These are phyloP conservation scores for Hirtodrosophila confusa DNA, from an alignment of 2,888 invertebrate genomes.

Conservation along the genomic window DNA sequence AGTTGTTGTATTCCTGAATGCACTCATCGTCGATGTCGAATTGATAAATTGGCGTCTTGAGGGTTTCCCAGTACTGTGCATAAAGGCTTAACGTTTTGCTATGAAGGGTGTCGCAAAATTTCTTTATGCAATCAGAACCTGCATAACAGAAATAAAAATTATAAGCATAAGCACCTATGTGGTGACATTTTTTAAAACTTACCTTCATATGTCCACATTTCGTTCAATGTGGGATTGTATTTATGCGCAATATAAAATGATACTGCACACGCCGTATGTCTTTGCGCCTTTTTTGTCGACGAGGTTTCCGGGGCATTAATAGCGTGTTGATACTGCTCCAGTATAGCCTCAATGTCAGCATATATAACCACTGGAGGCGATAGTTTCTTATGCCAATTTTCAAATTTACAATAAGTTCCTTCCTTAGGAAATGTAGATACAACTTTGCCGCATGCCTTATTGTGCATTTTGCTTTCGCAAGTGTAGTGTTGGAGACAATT, in stretches of 20 bases:
- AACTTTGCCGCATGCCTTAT: not conserved
- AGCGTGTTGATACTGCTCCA: not conserved
- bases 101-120: too few species aligned
- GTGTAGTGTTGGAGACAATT: not conserved
- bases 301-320: not conserved
- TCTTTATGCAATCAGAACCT: too few species aligned
- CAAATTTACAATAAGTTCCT: not conserved
- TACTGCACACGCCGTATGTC: not conserved
- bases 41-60: not conserved
- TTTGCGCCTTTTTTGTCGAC: not conserved
- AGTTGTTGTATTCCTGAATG: not conserved
- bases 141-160: too few species aligned
- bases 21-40: not conserved
- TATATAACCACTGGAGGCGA: slow-evolving; percentile 2
- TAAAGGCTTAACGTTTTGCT: not conserved
- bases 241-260: not conserved
- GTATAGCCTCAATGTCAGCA: not conserved
- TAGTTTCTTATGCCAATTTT: not conserved
- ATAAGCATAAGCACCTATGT: too few species aligned
- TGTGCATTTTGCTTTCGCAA: not conserved
- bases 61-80: not conserved
- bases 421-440: not conserved
- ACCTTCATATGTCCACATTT: slow-evolving; percentile 2
- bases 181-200: not conserved
- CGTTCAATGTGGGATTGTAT: not conserved